Conservation (phyloP, 1,140 invertebrate genomes). For the Gerris buenoi region DNA sequence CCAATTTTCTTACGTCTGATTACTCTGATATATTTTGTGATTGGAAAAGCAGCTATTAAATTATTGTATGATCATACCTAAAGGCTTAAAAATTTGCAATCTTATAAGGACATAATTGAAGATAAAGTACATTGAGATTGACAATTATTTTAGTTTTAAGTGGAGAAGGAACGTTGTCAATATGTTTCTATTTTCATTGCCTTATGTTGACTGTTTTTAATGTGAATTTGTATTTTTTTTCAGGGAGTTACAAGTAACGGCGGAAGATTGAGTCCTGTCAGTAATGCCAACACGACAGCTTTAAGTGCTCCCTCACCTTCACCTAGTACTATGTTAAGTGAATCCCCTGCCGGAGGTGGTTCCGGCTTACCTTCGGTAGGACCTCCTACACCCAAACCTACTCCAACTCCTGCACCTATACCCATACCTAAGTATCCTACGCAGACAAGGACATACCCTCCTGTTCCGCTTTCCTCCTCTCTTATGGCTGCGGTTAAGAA, state of each 20-base stretch:
- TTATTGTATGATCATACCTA: too few relatives aligned
- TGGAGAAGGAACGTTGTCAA: too few relatives aligned
- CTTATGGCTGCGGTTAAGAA: conserved; percentile 10
- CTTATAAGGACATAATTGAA: too few relatives aligned
- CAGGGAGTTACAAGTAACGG: neutral
- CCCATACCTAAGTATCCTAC: conserved; percentile 23
- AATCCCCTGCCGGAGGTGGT: neutral
- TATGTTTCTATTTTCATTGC: too few relatives aligned
- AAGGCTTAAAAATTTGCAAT: too few relatives aligned
- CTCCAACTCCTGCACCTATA: conserved; percentile 21
- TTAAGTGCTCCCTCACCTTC: neutral
- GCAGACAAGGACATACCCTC: conserved; percentile 6
- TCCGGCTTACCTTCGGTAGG: neutral
- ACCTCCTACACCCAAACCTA: conserved; percentile 18
- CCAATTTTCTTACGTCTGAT: too few relatives aligned
- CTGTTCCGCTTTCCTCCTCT: conserved; percentile 14
- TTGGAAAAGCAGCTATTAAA: too few relatives aligned
- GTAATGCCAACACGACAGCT: neutral
- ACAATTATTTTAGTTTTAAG: too few relatives aligned
- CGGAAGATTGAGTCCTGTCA: neutral
- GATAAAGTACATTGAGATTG: too few relatives aligned
- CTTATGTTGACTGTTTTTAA: neutral
- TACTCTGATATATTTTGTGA: too few relatives aligned
- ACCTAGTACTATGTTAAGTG: neutral
- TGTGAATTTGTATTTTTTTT: neutral